Evolutionary conservation across 2,113 vertebrate species (phyloP), one percentile per base, ranked within the genome.

Genomic region (Talpa occidentalis): DNA sequence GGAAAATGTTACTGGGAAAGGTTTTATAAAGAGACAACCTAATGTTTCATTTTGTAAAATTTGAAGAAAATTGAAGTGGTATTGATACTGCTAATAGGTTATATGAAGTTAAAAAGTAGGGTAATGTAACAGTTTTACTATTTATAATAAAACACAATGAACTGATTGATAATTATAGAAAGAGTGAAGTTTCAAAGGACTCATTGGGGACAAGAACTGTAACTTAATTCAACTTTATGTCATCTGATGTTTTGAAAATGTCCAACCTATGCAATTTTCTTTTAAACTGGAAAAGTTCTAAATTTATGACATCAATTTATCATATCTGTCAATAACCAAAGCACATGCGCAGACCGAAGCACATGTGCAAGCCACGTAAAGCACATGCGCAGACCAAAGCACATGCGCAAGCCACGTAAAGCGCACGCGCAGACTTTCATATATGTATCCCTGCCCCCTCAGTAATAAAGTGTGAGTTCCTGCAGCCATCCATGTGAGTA

Each of bases 11-110:
- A 69, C 66, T 64, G 40, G 72, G 81, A 83, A 76, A 67, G 42
- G 19, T 47, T 95, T 91, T 14, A 62, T 22, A 91, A 87, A 87
- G 37, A 59, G 19, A 78, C 56, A 10, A 37, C 85, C 42, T 56
- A 70, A 81, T 66, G 16, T 56, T 90, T 76, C 64, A 72, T 94
- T 73, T 85, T 60, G 40, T 42, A 90, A 56, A 92, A 59, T 86
- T 42, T 90, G 59, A 70, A 92, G 59, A 86, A 90, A 93, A 78
- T 87, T 35, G 42, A 86, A 93, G 32, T 35, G 10, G 37, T 8
- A 24, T 28, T 49, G 35, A 72, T 60, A 26, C 37, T 77, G 40
- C 17, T 85, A 26, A 64, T 44, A 6, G 83, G 59, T 24, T 90
- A 26, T 22, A 90, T 40, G 15, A 69, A 83, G 94, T 77, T 88